These are phyloP conservation scores for Leucopsar rothschildi DNA, from an alignment of 2,113 vertebrate species.

Conservation along the genomic window DNA sequence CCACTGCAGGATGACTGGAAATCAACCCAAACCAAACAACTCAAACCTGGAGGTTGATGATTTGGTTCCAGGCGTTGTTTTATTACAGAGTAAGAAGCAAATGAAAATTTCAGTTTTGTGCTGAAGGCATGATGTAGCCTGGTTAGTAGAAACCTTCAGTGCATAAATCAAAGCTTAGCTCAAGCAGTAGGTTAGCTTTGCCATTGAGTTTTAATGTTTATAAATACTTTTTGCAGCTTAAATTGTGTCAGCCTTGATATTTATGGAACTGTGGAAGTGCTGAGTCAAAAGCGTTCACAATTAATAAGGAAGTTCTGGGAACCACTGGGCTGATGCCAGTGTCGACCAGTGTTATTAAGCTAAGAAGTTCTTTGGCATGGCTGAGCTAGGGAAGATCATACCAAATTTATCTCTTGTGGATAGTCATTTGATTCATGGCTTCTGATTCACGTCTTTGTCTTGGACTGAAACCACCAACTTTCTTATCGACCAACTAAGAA, in stretches of 20 bases:
- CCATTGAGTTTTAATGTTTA: conserved; percentile 41
- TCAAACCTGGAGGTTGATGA: background rate
- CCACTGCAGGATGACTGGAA: background rate
- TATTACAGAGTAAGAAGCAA: background rate
- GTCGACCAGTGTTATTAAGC: conserved; percentile 41
- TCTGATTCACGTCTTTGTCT: conserved; percentile 48
- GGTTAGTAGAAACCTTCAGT: background rate
- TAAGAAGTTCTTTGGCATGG: conserved; percentile 56
- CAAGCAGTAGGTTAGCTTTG: conserved; percentile 7
- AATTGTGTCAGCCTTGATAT: conserved; percentile 65
- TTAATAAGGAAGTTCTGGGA: conserved; percentile 65
- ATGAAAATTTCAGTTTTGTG: background rate
- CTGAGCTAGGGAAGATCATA: conserved; percentile 26
- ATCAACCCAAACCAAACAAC: background rate
- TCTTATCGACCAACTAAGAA: conserved; percentile 30
- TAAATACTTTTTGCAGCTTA: conserved; percentile 60
- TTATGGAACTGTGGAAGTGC: conserved; percentile 60
- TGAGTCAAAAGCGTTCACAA: conserved; percentile 62
- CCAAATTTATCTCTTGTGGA: conserved; percentile 47
- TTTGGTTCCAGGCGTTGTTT: background rate
- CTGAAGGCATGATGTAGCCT: background rate
- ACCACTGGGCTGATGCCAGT: conserved; percentile 58
- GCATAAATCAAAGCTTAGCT: conserved; percentile 30
- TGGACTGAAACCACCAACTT: conserved; percentile 11
- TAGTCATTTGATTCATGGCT: conserved; percentile 43